Evolutionary conservation across 1,140 invertebrate species (phyloP), one percentile per base, ranked within the genome.

Genomic region (Diachasmimorpha longicaudata): DNA sequence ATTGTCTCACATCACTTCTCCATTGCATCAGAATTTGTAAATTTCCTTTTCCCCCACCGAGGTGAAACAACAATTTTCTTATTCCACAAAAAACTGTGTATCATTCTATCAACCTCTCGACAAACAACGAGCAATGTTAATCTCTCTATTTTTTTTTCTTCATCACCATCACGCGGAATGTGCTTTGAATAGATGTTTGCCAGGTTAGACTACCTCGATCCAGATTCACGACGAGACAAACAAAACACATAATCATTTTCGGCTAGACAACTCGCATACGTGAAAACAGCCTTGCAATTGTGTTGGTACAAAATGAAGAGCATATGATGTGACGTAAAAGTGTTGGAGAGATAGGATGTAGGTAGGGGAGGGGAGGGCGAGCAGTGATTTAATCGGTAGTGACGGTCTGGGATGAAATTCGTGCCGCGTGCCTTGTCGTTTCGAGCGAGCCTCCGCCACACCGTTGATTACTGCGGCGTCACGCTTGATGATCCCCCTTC

Each of bases 341-440:
- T 63, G 58, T 63, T 25, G 58, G 19, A 16, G 10, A 16, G 19
- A 21, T 19, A 16, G 52, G 19, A 21, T 16, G 19, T 13, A n/a
- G n/a, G 19, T 1, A 21, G 52, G 10, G 14, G 21, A 16, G 16
- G 52, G 19, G 2, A 6, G n/a, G 52, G 19, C 1, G 0, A 9
- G 19, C 58, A 63, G 58, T 63, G 58, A 63, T 63, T 63, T 63
- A 63, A 63, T 63, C 58, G 58, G 21, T 63, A 25, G 23, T 63
- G 58, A 31, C 10, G 58, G 36, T 68, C 66, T 37, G 66, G 36
- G 36, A 68, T 68, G 25, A 37, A 37, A 68, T 68, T 70, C 63
- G 42, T 55, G 69, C 71, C 81, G 79, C 81, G 76, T 81, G 75
- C 79, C 79, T 72, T 69, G n/a, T 75, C 80, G 79, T 81, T n/a